A percentile compares a stretch with the other conserved stretches of the same genome.
Conservation (phyloP, 2,797 vertebrate genomes). For the Orestias chungarensis region DNA sequence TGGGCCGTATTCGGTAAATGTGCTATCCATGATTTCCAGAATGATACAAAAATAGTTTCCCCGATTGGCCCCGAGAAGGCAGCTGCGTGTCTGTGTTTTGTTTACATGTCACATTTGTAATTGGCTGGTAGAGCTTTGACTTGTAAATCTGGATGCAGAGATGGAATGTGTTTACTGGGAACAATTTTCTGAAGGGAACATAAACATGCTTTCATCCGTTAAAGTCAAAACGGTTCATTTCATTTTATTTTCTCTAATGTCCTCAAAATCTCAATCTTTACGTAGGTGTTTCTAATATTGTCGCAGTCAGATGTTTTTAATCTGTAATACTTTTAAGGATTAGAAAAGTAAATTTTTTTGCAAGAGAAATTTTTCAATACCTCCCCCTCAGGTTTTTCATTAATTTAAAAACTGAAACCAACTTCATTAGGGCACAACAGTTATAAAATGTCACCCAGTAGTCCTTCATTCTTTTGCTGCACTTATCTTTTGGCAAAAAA, state of each 20-base stretch:
- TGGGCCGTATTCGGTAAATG: not conserved
- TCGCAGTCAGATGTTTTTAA: not conserved
- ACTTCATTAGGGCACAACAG: not conserved
- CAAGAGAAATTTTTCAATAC: not conserved
- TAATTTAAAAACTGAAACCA: not conserved
- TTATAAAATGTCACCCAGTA: not conserved
- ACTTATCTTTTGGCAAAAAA: too few relatives aligned
- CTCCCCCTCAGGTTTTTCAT: not conserved
- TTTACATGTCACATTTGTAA: not conserved
- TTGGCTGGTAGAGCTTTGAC: not conserved
- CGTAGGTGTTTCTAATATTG: not conserved
- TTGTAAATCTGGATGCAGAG: not conserved
- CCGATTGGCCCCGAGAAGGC: not conserved
- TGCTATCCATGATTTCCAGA: conserved; percentile 1
- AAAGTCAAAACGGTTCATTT: not conserved
- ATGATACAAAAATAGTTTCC: not conserved
- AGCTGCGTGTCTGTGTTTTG: conserved; percentile 8
- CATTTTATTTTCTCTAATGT: not conserved
- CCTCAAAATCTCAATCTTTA: not conserved
- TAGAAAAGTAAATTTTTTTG: not conserved
- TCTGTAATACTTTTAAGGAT: not conserved
- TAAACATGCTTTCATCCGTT: not conserved
- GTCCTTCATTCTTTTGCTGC: too few relatives aligned
- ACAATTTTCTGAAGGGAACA: not conserved
- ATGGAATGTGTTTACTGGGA: not conserved